These are phyloP conservation scores for Drosophila nikananu DNA, from an alignment of 1,140 invertebrate species.

Conservation along the genomic window DNA sequence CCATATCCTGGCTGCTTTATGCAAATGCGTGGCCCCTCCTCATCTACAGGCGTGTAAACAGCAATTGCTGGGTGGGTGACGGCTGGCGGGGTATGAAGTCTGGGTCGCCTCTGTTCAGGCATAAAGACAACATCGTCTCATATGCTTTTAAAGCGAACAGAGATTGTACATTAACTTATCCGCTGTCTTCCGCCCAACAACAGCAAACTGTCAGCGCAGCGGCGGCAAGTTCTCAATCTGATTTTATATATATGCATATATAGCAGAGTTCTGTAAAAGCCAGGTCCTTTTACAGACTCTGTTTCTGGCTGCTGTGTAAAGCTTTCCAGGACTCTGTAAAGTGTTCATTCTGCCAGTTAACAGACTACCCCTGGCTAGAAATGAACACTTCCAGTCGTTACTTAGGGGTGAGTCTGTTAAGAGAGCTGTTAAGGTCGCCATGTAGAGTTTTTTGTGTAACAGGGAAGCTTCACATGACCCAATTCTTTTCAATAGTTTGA, in stretches of 20 bases:
- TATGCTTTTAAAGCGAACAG: constrained; percentile 80
- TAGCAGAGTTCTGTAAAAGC: not conserved
- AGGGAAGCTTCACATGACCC: constrained; percentile 2
- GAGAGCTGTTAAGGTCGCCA: not conserved
- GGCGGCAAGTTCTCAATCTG: constrained; percentile 21
- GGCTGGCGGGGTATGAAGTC: not conserved
- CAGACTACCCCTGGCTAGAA: constrained; percentile 35
- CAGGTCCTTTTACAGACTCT: not conserved
- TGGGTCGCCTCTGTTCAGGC: constrained; percentile 53
- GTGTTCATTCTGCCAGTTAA: constrained; percentile 44
- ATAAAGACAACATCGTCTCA: constrained; percentile 75
- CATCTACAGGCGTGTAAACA: constrained; percentile 38
- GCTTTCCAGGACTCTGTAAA: constrained; percentile 11
- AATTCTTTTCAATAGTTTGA: constrained; percentile 1
- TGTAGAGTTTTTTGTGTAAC: not conserved
- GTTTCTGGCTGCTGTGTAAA: not conserved
- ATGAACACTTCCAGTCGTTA: constrained; percentile 69
- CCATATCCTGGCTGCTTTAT: constrained; percentile 51
- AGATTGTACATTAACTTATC: constrained; percentile 80
- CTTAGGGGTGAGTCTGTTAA: not conserved
- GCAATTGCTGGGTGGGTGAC: constrained; percentile 11
- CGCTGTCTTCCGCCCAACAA: constrained; percentile 43
- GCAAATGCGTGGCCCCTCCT: constrained; percentile 56
- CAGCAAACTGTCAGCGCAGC: constrained; percentile 41
- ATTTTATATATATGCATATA: not conserved